Conservation (phyloP, 2,888 invertebrate genomes). For the Molanna angustata region DNA sequence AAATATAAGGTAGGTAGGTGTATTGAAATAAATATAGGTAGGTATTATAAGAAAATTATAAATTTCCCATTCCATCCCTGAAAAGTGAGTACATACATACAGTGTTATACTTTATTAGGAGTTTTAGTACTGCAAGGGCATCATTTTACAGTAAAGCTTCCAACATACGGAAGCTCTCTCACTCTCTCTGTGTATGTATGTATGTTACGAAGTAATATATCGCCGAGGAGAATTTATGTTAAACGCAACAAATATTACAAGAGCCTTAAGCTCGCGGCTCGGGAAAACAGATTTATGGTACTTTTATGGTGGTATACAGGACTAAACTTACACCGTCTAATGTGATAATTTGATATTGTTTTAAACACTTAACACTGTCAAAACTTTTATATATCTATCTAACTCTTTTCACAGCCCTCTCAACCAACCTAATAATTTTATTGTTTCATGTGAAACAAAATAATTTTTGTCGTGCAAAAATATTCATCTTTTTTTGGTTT, state of each 20-base stretch:
- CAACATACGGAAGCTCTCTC: not conserved
- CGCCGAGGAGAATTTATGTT: constrained; percentile 32
- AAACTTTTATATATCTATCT: too few species aligned
- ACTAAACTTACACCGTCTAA: constrained; percentile 17
- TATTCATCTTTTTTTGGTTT: too few species aligned
- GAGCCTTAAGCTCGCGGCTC: constrained; percentile 30
- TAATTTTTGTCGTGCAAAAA: too few species aligned
- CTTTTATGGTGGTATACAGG: constrained; percentile 25
- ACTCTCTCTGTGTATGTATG: too few species aligned
- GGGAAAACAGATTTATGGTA: constrained; percentile 30
- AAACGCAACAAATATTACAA: constrained; percentile 33
- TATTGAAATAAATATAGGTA: too few species aligned
- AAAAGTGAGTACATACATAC: too few species aligned
- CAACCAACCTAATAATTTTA: too few species aligned
- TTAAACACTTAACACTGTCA: not conserved
- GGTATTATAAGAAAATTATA: too few species aligned
- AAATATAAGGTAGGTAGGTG: too few species aligned
- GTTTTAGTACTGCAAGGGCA: constrained; percentile 26
- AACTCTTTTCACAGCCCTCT: too few species aligned
- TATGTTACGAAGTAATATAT: constrained; percentile 29
- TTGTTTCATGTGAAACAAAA: too few species aligned
- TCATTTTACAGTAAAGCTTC: constrained; percentile 26
- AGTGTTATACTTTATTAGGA: constrained; percentile 28
- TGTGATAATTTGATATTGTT: constrained; percentile 13
- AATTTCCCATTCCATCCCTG: too few species aligned